Evolutionary conservation across 2,888 invertebrate species (phyloP), one percentile per base, ranked within the genome.

Genomic region (Cybosia mesomella): DNA sequence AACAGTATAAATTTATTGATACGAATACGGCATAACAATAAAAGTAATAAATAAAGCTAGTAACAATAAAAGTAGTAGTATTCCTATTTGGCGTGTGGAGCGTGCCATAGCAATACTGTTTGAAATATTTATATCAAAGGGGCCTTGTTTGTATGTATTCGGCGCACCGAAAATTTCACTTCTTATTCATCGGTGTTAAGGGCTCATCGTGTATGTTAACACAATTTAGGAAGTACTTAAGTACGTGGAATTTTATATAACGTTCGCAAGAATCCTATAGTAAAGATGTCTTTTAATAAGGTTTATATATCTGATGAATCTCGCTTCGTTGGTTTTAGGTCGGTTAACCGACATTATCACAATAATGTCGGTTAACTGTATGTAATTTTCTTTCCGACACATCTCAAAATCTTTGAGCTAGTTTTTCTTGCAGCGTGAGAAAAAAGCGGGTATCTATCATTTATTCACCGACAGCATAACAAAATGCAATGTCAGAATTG

Each of bases 171-270:
- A 66, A 83, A 79, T 86, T 87, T 87, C 86, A 84, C 84, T 82
- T 76, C 69, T 64, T 72, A 76, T 74, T 70, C 70, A 75, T 68
- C 63, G 71, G 72, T 64, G 73, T 72, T 80, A 82, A 85, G 84
- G 85, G 82, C 77, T 75, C 64, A 61, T 64, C 66, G 67, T 73
- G 72, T 76, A 66, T 58, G 70, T 74, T 83, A 81, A 82, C 76
- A 78, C 86, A 83, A 84, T 80, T 76, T 85, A 83, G 87, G 87
- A 87, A 87, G 87, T 79, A 60, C 3, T 15, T 53, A n/a, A n/a
- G n/a, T n/a, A 61, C 11, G 49, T 49, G 28, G 28, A 21, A 39
- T 76, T 79, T 81, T 81, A 79, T 81, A 65, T 74, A 72, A 69
- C 62, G n/a, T 36, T 58, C 9, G 34, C 55, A 36, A n/a, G 28